phyloP scores from a whole-genome alignment of 2,888 invertebrate genomes.

The Cataglyphis albicans region DNA sequence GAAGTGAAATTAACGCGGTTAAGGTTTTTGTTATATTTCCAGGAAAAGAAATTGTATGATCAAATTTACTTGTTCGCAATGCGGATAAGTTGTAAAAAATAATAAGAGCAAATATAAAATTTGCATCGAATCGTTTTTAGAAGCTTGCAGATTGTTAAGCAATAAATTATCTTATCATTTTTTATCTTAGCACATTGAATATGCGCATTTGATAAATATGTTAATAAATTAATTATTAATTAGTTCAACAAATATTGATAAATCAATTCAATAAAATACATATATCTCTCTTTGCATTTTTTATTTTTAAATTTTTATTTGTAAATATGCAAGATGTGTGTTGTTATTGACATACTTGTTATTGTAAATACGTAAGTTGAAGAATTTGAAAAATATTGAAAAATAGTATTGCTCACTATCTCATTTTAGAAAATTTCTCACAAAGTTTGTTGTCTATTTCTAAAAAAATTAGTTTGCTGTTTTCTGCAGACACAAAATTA shows the following conservation, averaged over 20 bases:
- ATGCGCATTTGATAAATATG: background rate
- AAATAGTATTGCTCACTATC: background rate
- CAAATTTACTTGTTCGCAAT: conserved; percentile 36
- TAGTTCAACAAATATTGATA: background rate
- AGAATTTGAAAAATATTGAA: background rate
- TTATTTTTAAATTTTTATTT: background rate
- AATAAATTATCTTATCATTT: background rate
- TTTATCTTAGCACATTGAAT: background rate
- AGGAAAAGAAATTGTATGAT: conserved; percentile 37
- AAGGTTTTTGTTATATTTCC: conserved; percentile 16
- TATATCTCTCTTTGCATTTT: background rate
- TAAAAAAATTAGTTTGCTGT: background rate
- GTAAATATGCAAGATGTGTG: background rate
- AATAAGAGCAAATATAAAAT: conserved; percentile 29
- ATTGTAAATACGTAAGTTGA: background rate
- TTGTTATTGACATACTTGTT: background rate
- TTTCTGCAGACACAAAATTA: background rate
- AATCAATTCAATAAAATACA: background rate
- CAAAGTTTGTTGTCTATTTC: background rate
- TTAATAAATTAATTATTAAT: background rate
- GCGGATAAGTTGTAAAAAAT: conserved; percentile 7
- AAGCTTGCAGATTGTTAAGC: conserved; percentile 34
- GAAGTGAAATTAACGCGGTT: conserved; percentile 35
- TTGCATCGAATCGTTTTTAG: conserved; percentile 22
- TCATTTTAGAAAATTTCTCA: background rate